phyloP scores from a whole-genome alignment of 2,113 vertebrate species.

The Gavialis gangeticus region DNA sequence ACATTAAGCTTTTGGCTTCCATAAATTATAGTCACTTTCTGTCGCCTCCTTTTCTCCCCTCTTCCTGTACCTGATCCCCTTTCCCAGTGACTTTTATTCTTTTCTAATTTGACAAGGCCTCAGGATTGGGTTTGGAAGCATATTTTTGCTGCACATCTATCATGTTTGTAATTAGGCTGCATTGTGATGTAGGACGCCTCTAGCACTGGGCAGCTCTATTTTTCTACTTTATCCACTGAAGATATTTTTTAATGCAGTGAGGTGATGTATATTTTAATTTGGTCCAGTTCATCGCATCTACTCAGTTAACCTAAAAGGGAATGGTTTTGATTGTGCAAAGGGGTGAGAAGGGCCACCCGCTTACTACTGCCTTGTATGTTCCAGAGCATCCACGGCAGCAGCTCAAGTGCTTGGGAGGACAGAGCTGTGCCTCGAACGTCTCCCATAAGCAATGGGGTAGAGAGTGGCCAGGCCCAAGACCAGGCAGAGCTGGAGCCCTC shows the following conservation, averaged over 20 bases:
- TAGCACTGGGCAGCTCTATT: background rate
- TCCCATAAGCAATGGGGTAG: background rate
- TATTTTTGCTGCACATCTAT: background rate
- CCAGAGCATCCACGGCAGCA: background rate
- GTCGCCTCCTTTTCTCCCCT: accelerated
- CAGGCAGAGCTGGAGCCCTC: background rate
- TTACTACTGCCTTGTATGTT: background rate
- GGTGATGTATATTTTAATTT: background rate
- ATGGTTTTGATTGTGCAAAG: background rate
- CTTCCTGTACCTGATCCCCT: background rate
- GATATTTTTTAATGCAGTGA: background rate
- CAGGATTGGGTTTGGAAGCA: background rate
- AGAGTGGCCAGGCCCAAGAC: background rate
- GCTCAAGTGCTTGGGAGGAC: background rate
- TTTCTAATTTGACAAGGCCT: background rate
- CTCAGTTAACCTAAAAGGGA: background rate
- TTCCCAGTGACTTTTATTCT: background rate
- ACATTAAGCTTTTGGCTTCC: background rate
- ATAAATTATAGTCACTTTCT: background rate
- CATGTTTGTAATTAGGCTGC: background rate
- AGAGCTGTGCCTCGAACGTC: background rate
- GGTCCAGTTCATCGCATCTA: background rate
- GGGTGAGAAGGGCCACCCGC: background rate
- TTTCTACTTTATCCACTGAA: background rate
- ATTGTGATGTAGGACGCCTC: background rate